A percentile compares a stretch with the other conserved stretches of the same genome.
phyloP scores from a whole-genome alignment of 1,140 invertebrate genomes.

The Kradibia gibbosae region DNA sequence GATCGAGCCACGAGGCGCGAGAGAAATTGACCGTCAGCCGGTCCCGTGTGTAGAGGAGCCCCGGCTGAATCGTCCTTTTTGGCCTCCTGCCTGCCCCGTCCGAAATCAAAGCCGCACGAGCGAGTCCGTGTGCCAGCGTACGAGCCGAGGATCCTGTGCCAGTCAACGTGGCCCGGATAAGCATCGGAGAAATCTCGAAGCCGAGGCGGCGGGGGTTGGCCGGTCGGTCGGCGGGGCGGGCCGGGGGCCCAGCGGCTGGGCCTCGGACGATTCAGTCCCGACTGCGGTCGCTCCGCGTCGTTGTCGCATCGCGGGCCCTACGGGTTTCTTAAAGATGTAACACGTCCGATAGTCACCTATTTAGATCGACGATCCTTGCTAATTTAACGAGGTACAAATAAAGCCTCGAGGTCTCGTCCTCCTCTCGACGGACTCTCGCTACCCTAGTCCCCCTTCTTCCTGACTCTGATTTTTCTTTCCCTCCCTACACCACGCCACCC shows the following conservation, averaged over 20 bases:
- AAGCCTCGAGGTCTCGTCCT: conserved; percentile 41
- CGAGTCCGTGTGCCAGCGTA: not conserved
- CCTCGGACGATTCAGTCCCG: not conserved
- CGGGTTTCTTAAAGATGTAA: conserved; percentile 38
- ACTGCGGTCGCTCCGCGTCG: not conserved
- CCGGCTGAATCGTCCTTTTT: not conserved
- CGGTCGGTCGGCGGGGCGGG: too few relatives aligned
- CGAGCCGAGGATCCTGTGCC: not conserved
- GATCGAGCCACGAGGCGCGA: conserved; percentile 24
- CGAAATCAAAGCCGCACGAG: conserved; percentile 10
- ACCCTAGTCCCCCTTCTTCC: not conserved
- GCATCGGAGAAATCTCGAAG: conserved; percentile 31
- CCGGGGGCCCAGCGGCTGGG: too few relatives aligned
- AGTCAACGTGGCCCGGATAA: conserved; percentile 44
- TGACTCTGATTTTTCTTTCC: not conserved
- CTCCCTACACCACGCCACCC: not conserved
- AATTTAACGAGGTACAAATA: conserved; percentile 70
- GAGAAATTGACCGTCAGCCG: conserved; percentile 35
- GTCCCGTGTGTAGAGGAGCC: not conserved
- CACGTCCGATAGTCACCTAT: conserved; percentile 37
- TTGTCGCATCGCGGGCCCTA: conserved; percentile 15
- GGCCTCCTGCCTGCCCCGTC: not conserved
- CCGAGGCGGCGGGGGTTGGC: not conserved
- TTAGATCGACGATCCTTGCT: conserved; percentile 61
- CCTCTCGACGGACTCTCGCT: not conserved